Evolutionary conservation across 2,797 vertebrate genomes (phyloP).

Genomic region (Acanthurus lineatus): DNA sequence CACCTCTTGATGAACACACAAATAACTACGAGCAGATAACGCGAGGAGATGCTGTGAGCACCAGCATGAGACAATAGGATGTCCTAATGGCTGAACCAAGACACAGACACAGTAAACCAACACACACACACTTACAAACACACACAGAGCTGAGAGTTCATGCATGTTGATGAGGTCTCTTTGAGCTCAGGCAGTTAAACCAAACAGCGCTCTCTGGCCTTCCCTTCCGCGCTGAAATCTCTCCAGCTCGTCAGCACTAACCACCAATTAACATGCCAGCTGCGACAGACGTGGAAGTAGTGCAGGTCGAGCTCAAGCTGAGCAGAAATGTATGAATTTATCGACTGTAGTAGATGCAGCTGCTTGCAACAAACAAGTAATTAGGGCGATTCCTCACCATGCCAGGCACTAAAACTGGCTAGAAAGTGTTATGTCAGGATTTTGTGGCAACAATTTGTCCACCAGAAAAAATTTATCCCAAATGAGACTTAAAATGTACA

Average conservation of each 20-base stretch:
- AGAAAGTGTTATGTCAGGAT: background rate
- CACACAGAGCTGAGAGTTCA: background rate
- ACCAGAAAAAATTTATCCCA: background rate
- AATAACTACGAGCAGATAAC: conserved; percentile 10
- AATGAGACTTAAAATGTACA: conserved; percentile 1
- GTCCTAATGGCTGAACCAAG: background rate
- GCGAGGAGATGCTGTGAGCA: background rate
- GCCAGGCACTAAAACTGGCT: background rate
- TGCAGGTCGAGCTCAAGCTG: conserved; percentile 35
- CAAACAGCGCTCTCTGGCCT: conserved; percentile 1
- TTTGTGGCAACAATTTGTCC: background rate
- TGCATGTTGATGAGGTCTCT: conserved; percentile 19
- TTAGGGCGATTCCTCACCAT: background rate
- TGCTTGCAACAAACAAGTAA: conserved; percentile 43
- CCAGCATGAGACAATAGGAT: background rate
- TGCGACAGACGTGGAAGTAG: conserved; percentile 37
- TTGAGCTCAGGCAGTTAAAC: conserved; percentile 29
- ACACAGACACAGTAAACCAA: background rate
- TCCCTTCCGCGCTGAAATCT: conserved; percentile 1
- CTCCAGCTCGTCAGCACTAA: conserved; percentile 50
- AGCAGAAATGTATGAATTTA: conserved; percentile 40
- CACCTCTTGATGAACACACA: background rate
- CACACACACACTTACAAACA: background rate
- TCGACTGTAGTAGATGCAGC: conserved; percentile 41
- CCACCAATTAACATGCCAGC: conserved; percentile 56